Evolutionary conservation across 2,888 invertebrate genomes (phyloP), one percentile per base, ranked within the genome.

Genomic region (Hermaeophaga mercurialis): DNA sequence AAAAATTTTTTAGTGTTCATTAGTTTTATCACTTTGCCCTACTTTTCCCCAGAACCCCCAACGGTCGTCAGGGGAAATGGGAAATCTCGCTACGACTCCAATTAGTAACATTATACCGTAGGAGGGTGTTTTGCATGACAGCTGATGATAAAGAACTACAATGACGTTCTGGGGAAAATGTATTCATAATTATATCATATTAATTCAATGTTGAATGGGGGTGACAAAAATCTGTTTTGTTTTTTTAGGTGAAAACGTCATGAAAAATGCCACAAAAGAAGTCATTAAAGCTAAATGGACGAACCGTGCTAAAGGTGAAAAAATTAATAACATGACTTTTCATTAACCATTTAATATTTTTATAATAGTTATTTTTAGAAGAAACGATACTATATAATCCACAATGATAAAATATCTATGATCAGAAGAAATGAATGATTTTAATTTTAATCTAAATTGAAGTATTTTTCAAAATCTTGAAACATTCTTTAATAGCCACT

Each of bases 61-160:
- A 17, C 11, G 28, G 39, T 59, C 53, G 55, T 44, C 63, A 63
- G 34, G 34, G 54, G 54, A 62, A 63, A 63, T 59, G 59, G 63
- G 50, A 64, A 65, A 66, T 65, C 58, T 61, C 56, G 47, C 58
- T 49, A 54, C 48, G 61, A 28, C 36, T 52, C 54, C 65, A 67
- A 68, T 68, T 68, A 66, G 67, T 64, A 63, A 66, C 63, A 52
- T 65, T 67, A 67, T 61, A 61, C 58, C 44, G n/a, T 19, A 18
- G 50, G 28, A 50, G 47, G 54, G 54, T 54, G 46, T 52, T 54
- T 62, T 54, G 58, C 59, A 59, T 58, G 62, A 36, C 48, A 54
- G 48, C 19, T 26, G 45, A 58, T 58, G 54, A 57, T 47, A 54
- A 36, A 57, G 38, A 52, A 52, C 24, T 15, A 52, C 39, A 31